These are phyloP conservation scores for Agapornis roseicollis DNA, from an alignment of 2,113 vertebrate species.

Conservation along the genomic window DNA sequence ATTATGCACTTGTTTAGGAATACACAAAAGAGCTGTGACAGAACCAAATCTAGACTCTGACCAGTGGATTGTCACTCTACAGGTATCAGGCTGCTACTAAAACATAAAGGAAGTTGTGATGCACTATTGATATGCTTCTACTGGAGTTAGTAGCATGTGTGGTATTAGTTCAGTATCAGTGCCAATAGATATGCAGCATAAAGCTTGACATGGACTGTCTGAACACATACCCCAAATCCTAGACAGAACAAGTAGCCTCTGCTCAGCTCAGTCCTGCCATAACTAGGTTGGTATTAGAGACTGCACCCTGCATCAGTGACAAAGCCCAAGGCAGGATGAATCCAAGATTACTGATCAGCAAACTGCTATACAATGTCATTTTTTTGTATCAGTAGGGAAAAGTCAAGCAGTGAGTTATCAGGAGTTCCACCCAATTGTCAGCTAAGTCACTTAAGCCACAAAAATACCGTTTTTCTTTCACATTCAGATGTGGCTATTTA, in stretches of 20 bases:
- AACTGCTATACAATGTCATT: background rate
- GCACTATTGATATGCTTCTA: background rate
- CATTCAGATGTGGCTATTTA: background rate
- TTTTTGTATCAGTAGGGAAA: background rate
- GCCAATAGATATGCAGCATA: background rate
- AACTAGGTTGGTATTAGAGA: background rate
- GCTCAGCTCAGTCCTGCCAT: background rate
- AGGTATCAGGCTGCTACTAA: background rate
- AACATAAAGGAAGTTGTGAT: background rate
- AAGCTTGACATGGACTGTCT: background rate
- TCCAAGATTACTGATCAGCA: background rate
- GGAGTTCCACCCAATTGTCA: background rate
- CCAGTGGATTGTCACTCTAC: background rate
- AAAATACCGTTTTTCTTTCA: background rate
- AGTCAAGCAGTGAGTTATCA: background rate
- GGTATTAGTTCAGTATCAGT: background rate
- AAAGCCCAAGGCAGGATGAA: background rate
- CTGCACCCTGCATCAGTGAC: background rate
- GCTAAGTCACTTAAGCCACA: background rate
- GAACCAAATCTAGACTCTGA: background rate
- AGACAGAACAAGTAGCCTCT: background rate
- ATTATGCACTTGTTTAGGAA: background rate
- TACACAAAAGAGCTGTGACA: background rate
- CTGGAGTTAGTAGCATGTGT: background rate
- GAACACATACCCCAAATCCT: background rate